Percentiles rank a stretch among this genome's conserved stretches.
Conservation (phyloP, 2,888 invertebrate genomes). For the Eilema sororculum region DNA sequence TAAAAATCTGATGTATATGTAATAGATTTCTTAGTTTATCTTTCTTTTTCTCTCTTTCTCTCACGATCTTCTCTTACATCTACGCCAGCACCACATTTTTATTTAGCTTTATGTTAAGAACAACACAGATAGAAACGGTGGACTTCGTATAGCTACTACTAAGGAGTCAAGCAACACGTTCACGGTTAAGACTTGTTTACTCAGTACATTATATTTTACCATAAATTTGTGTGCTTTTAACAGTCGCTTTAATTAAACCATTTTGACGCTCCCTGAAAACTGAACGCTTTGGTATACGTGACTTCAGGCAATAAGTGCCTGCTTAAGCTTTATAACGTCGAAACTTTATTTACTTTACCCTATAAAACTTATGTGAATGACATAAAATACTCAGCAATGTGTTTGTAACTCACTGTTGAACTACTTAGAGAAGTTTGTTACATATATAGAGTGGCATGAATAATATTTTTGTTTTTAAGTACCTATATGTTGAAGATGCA, state of each 20-base stretch:
- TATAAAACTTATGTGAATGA: conserved; percentile 19
- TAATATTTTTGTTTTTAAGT: background rate
- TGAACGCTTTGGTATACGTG: conserved; percentile 17
- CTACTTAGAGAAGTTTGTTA: conserved; percentile 11
- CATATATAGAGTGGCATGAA: background rate
- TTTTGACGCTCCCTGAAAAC: conserved; percentile 7
- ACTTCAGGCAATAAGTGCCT: conserved; percentile 20
- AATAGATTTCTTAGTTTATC: too few relatives aligned
- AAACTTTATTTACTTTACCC: conserved; percentile 19
- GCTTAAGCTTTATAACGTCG: conserved; percentile 20
- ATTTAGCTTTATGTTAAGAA: background rate
- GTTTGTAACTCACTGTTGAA: conserved; percentile 17
- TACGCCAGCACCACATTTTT: background rate
- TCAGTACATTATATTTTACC: background rate
- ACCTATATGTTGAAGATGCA: background rate
- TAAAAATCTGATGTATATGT: too few relatives aligned
- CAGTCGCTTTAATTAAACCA: conserved; percentile 4
- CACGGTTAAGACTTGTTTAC: background rate
- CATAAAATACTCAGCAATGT: conserved; percentile 14
- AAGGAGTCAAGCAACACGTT: background rate
- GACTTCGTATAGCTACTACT: background rate
- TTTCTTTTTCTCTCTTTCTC: too few relatives aligned
- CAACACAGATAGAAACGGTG: background rate
- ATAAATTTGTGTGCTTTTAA: conserved; percentile 3
- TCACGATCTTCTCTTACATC: too few relatives aligned